Evolutionary conservation across 1,140 invertebrate species (phyloP).

Genomic region (Pygmarrhopalites habei): DNA sequence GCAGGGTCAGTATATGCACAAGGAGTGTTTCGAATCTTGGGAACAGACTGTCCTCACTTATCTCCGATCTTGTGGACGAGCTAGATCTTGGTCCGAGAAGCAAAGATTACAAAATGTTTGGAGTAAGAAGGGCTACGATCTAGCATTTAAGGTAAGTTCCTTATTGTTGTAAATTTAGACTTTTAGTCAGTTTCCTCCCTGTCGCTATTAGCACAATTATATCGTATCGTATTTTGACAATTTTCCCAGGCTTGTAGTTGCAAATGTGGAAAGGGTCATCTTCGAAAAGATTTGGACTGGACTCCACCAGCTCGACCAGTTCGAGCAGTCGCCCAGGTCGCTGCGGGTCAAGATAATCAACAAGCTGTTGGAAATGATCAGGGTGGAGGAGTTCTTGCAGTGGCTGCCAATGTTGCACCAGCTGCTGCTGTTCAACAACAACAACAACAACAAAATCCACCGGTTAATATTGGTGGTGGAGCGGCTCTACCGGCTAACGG

Average conservation of each 20-base stretch:
- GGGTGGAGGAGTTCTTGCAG: constrained; percentile 4
- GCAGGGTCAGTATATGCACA: constrained; percentile 85
- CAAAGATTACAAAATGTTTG: constrained; percentile 90
- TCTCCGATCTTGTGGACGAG: constrained; percentile 78
- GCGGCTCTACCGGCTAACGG: constrained; percentile 10
- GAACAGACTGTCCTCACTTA: constrained; percentile 79
- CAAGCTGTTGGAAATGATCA: constrained; percentile 1
- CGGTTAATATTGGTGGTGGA: constrained; percentile 14
- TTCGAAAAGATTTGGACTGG: constrained; percentile 93
- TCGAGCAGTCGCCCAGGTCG: background rate
- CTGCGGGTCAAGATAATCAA: background rate
- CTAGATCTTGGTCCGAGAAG: constrained; percentile 85
- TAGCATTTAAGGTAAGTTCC: constrained; percentile 61
- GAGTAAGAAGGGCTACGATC: constrained; percentile 94
- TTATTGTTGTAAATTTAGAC: background rate
- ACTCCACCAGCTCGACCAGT: constrained; percentile 52
- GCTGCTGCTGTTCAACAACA: background rate
- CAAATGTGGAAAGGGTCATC: constrained; percentile 72
- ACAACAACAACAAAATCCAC: background rate
- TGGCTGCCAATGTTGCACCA: constrained; percentile 9
- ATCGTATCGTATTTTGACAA: too few species aligned
- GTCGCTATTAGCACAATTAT: background rate
- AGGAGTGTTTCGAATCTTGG: constrained; percentile 89
- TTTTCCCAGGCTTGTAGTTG: constrained; percentile 77
- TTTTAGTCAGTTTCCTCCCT: background rate